phyloP scores from a whole-genome alignment of 1,140 invertebrate species.

The Brachystomella parvula region DNA sequence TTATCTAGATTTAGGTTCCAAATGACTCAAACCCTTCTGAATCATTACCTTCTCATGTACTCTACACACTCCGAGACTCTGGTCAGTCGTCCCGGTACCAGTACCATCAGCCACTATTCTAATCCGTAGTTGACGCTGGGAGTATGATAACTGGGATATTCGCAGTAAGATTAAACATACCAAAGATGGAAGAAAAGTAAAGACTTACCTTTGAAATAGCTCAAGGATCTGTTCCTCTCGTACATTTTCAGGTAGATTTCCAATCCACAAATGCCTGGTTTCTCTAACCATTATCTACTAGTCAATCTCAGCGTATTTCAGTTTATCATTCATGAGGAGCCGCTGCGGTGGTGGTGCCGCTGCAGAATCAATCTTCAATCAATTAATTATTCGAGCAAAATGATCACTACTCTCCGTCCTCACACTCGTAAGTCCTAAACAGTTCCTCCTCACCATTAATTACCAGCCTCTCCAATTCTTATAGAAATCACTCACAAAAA shows the following conservation, averaged over 20 bases:
- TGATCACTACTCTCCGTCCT: neutral
- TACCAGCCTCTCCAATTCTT: neutral
- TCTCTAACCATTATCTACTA: slow-evolving; percentile 88
- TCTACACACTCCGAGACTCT: too few species aligned
- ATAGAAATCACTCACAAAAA: too few species aligned
- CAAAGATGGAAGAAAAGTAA: neutral
- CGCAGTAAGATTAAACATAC: too few species aligned
- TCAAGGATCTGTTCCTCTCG: slow-evolving; percentile 38
- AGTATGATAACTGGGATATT: too few species aligned
- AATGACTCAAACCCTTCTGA: too few species aligned
- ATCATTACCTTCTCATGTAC: too few species aligned
- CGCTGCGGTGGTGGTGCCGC: neutral
- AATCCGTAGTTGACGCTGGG: too few species aligned
- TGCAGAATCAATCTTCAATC: neutral
- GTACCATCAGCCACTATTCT: too few species aligned
- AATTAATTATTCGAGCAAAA: too few species aligned
- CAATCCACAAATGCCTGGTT: slow-evolving; percentile 99
- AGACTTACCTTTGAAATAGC: slow-evolving; percentile 37
- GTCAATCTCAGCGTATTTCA: neutral
- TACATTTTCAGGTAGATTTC: slow-evolving; percentile 98
- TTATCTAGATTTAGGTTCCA: too few species aligned
- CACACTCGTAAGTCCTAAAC: neutral
- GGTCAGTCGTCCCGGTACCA: too few species aligned
- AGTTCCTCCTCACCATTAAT: neutral
- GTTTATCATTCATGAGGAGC: neutral